Conservation (phyloP, 2,888 invertebrate species). For the Cheilosia vernalis region DNA sequence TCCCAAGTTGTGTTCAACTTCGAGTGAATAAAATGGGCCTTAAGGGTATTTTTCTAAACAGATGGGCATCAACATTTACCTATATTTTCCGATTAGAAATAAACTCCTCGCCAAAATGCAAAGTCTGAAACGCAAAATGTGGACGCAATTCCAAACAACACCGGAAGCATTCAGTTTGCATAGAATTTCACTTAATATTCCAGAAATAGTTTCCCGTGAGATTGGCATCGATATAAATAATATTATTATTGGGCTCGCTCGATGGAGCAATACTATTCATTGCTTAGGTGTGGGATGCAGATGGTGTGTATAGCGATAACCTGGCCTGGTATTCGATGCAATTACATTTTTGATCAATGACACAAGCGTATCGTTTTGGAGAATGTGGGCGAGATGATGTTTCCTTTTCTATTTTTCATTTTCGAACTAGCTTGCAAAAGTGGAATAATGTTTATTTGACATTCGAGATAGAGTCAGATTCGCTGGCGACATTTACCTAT, state of each 20-base stretch:
- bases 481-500: slow-evolving; percentile 32
- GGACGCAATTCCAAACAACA: slow-evolving; percentile 14
- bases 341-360: slow-evolving; percentile 36
- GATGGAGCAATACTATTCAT: not conserved
- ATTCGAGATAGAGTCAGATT: slow-evolving; percentile 21
- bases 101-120: too few species aligned
- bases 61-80: too few species aligned
- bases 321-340: slow-evolving; percentile 27
- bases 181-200: slow-evolving; percentile 36
- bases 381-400: slow-evolving; percentile 14
- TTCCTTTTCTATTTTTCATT: not conserved
- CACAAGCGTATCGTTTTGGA: slow-evolving; percentile 11
- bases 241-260: slow-evolving; percentile 27
- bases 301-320: not conserved
- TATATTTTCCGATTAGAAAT: too few species aligned
- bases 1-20: too few species aligned
- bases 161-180: slow-evolving; percentile 37
- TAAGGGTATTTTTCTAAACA: too few species aligned
- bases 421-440: slow-evolving; percentile 20
- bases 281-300: slow-evolving; percentile 7
- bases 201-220: slow-evolving; percentile 28
- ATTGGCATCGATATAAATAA: slow-evolving; percentile 39
- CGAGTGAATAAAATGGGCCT: too few species aligned
- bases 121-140: not conserved
- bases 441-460: slow-evolving; percentile 26